Conservation (phyloP, 2,888 invertebrate species). For the Stenodema calcarata region DNA sequence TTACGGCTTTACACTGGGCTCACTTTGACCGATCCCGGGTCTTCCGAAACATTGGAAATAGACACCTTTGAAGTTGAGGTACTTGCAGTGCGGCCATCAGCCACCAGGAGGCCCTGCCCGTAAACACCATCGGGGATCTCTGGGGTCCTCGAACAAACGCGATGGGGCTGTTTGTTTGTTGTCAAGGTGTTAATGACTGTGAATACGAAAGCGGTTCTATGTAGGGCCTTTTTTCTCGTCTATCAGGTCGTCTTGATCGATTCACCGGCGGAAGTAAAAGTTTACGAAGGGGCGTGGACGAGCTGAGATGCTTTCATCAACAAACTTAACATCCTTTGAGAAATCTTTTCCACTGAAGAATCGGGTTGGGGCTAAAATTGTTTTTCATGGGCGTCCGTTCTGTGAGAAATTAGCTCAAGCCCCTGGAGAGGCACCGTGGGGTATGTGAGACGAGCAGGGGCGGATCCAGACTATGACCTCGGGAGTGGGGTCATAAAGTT, state of each 20-base stretch:
- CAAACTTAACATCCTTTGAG: background rate
- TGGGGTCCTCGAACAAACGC: constrained; percentile 32
- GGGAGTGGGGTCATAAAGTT: no score
- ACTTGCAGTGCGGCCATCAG: background rate
- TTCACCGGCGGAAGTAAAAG: constrained; percentile 20
- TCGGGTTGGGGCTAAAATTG: background rate
- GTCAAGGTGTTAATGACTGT: constrained; percentile 35
- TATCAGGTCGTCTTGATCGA: background rate
- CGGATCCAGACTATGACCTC: no score
- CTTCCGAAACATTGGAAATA: constrained; percentile 17
- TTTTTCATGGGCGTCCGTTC: background rate
- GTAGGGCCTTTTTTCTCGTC: background rate
- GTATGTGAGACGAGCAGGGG: no score
- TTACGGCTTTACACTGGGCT: background rate
- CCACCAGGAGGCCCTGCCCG: background rate
- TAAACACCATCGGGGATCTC: constrained; percentile 24
- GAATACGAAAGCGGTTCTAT: background rate
- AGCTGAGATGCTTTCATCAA: background rate
- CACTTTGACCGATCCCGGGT: background rate
- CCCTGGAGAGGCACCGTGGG: no score
- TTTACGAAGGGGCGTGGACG: background rate
- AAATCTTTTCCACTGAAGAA: background rate
- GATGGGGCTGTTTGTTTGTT: constrained; percentile 23
- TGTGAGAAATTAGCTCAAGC: no score
- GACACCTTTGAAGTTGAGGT: constrained; percentile 28